A percentile compares a stretch with the other conserved stretches of the same genome.
Conservation (phyloP, 2,888 invertebrate genomes). For the Nomada goodeniana region DNA sequence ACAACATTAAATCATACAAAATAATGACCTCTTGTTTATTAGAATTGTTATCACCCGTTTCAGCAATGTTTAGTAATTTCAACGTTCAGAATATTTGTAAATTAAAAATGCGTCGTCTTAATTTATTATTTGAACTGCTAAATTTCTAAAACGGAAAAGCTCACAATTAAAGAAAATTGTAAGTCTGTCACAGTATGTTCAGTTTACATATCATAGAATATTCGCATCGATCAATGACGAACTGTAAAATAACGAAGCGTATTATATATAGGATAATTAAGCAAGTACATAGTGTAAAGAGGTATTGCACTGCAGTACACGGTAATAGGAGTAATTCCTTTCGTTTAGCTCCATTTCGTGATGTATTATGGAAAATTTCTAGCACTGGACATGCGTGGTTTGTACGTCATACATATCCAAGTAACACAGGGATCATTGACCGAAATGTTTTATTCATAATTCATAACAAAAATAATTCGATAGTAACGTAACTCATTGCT, state of each 20-base stretch:
- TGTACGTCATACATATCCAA: constrained; percentile 16
- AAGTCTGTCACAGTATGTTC: too few relatives aligned
- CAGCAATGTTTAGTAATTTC: background rate
- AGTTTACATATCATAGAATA: too few relatives aligned
- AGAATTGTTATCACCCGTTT: too few relatives aligned
- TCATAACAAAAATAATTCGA: constrained; percentile 34
- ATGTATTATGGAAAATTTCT: constrained; percentile 61
- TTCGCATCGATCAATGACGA: too few relatives aligned
- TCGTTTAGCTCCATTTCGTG: constrained; percentile 42
- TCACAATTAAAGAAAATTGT: too few relatives aligned
- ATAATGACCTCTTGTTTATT: too few relatives aligned
- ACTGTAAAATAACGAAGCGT: too few relatives aligned
- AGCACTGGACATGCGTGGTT: constrained; percentile 42
- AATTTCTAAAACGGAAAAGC: too few relatives aligned
- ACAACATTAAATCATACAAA: too few relatives aligned
- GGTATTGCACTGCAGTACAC: background rate
- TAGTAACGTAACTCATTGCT: background rate
- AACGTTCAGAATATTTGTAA: background rate
- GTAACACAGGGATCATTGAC: constrained; percentile 40
- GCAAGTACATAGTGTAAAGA: too few relatives aligned
- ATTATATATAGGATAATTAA: too few relatives aligned
- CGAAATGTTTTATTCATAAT: constrained; percentile 67
- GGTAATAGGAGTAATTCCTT: constrained; percentile 32
- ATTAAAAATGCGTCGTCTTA: background rate
- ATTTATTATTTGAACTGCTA: too few relatives aligned